phyloP scores from a whole-genome alignment of 2,888 invertebrate species.

The Criorhina ranunculi region DNA sequence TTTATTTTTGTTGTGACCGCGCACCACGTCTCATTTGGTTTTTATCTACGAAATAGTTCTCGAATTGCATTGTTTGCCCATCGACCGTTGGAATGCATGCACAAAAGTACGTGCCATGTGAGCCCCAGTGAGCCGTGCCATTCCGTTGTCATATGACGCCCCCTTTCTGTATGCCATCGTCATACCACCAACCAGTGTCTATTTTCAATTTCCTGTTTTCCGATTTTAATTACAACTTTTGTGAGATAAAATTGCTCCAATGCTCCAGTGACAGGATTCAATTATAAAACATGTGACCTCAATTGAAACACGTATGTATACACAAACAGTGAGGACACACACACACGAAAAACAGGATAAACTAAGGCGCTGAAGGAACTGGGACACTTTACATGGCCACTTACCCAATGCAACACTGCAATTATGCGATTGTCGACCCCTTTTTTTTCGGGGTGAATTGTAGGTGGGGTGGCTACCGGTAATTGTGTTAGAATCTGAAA shows the following conservation, averaged over 20 bases:
- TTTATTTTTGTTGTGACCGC: background rate
- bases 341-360: background rate
- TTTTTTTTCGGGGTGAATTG: background rate
- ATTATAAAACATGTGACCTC: constrained; percentile 45
- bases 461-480: background rate
- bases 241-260: constrained; percentile 27
- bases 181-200: constrained; percentile 10
- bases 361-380: constrained; percentile 3
- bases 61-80: constrained; percentile 30
- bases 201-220: constrained; percentile 61
- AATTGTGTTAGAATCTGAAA: constrained; percentile 9
- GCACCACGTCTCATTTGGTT: constrained; percentile 25
- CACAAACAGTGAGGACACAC: background rate
- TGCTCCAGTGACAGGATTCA: constrained; percentile 29
- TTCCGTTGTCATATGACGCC: constrained; percentile 35
- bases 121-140: background rate
- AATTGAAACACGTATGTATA: background rate
- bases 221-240: constrained; percentile 55
- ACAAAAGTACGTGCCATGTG: constrained; percentile 36
- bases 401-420: constrained; percentile 39
- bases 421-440: constrained; percentile 23
- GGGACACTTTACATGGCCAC: constrained; percentile 35
- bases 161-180: constrained; percentile 6
- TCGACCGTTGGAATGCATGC: constrained; percentile 15
- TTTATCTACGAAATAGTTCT: constrained; percentile 36